Evolutionary conservation across 2,888 invertebrate species (phyloP).

Genomic region (Apantesis nais): DNA sequence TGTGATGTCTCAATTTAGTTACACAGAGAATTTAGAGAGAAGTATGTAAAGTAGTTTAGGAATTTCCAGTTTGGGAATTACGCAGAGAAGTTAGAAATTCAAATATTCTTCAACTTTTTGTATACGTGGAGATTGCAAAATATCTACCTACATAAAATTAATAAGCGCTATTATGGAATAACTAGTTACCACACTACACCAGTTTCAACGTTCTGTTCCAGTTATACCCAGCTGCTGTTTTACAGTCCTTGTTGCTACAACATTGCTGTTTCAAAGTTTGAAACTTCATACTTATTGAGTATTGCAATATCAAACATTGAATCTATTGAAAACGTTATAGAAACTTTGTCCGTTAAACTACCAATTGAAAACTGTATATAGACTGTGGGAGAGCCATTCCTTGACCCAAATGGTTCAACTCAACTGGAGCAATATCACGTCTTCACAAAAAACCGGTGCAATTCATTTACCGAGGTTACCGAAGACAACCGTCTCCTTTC

Average conservation of each 20-base stretch:
- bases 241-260: conserved; percentile 3
- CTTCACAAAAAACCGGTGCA: too few species aligned
- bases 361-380: not conserved
- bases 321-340: conserved; percentile 6
- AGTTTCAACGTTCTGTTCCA: conserved; percentile 1
- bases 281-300: not conserved
- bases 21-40: too few species aligned
- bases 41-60: too few species aligned
- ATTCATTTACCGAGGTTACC: too few species aligned
- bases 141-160: not conserved
- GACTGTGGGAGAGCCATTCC: too few species aligned
- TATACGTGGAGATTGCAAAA: not conserved
- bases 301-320: conserved; percentile 7
- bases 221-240: not conserved
- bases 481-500: too few species aligned
- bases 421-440: too few species aligned
- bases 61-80: too few species aligned
- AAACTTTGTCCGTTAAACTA: not conserved
- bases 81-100: not conserved
- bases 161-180: not conserved
- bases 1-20: too few species aligned
- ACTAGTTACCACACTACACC: not conserved
- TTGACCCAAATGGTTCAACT: too few species aligned
- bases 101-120: not conserved
- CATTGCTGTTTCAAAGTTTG: conserved; percentile 3